Evolutionary conservation across 1,140 invertebrate species (phyloP).

Genomic region (Stegodyphus dumicola): DNA sequence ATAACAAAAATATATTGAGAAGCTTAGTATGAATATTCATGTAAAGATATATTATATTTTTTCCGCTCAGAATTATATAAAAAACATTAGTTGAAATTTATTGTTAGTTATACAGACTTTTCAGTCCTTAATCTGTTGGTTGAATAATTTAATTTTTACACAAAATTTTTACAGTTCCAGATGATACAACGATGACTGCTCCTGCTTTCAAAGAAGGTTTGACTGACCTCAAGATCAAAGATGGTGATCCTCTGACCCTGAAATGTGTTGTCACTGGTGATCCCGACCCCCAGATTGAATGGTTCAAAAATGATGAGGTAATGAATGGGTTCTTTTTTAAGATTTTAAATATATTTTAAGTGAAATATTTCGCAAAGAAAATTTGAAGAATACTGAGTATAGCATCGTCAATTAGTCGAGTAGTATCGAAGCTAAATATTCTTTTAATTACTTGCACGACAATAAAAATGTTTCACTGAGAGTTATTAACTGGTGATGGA

Average conservation of each 20-base stretch:
- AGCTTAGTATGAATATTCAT: no score
- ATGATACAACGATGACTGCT: slow-evolving; percentile 63
- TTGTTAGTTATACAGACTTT: background rate
- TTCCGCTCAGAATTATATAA: no score
- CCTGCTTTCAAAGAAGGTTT: slow-evolving; percentile 81
- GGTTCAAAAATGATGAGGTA: slow-evolving; percentile 82
- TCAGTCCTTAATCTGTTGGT: background rate
- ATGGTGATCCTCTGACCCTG: slow-evolving; percentile 85
- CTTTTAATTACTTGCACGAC: no score
- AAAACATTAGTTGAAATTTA: no score
- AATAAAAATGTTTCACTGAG: no score
- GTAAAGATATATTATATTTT: no score
- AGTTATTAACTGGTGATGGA: no score
- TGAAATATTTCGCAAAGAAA: no score
- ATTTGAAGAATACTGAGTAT: no score
- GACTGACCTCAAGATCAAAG: slow-evolving; percentile 81
- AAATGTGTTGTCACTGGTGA: slow-evolving; percentile 85
- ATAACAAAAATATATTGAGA: no score
- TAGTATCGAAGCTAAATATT: no score
- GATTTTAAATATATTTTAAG: background rate
- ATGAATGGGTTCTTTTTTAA: background rate
- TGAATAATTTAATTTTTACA: background rate
- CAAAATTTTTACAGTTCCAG: slow-evolving; percentile 51
- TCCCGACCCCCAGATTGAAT: slow-evolving; percentile 86
- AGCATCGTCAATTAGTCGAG: no score